These are phyloP conservation scores for Perca schrenkii DNA, from an alignment of 2,113 vertebrate species.

Conservation along the genomic window DNA sequence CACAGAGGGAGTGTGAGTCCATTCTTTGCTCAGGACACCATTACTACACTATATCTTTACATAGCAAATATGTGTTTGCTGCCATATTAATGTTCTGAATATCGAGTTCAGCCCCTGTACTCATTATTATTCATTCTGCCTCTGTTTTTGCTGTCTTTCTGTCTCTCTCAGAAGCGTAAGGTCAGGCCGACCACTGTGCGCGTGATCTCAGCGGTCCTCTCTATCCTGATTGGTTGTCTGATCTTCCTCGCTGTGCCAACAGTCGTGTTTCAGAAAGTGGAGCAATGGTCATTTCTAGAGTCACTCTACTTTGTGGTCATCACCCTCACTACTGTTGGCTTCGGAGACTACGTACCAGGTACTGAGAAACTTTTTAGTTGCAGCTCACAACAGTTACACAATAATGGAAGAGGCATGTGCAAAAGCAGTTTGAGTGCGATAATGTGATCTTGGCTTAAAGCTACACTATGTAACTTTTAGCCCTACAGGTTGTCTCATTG, in stretches of 20 bases:
- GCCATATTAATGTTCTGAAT: no score
- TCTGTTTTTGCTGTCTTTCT: slow-evolving; percentile 1
- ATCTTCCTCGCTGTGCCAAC: slow-evolving; percentile 91
- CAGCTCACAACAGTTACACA: neutral
- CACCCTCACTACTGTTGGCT: slow-evolving; percentile 93
- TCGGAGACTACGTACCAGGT: slow-evolving; percentile 94
- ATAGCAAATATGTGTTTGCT: no score
- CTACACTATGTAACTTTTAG: no score
- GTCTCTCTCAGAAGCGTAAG: slow-evolving; percentile 84
- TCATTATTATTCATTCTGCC: neutral
- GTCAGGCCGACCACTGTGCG: slow-evolving; percentile 89
- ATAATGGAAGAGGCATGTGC: no score
- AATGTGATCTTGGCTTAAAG: no score
- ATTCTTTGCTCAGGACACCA: no score
- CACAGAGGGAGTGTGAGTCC: no score
- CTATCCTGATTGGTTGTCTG: slow-evolving; percentile 91
- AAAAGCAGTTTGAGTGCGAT: no score
- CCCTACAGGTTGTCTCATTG: no score
- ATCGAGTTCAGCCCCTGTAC: neutral
- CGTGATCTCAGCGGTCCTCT: slow-evolving; percentile 89
- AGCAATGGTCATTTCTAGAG: slow-evolving; percentile 89
- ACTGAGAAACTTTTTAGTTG: slow-evolving; percentile 4
- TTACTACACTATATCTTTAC: no score
- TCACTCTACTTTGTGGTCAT: slow-evolving; percentile 93
- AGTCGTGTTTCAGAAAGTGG: slow-evolving; percentile 88